phyloP scores from a whole-genome alignment of 2,113 vertebrate species.

The Onychorhynchus coronatus region DNA sequence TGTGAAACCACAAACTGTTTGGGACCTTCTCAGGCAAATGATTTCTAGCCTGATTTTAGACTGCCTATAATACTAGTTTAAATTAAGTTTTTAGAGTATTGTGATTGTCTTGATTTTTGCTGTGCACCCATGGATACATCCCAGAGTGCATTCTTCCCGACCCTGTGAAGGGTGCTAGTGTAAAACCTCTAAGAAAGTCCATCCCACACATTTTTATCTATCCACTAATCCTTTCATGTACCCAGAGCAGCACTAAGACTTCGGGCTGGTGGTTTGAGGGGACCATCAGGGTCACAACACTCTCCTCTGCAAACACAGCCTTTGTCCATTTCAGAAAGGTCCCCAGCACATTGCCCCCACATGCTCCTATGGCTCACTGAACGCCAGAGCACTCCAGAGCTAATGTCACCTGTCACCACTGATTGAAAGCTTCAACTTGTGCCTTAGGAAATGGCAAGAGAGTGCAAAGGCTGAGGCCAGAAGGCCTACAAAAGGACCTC shows the following conservation, averaged over 20 bases:
- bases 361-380: background rate
- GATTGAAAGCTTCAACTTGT: background rate
- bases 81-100: background rate
- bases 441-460: background rate
- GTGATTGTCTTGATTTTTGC: background rate
- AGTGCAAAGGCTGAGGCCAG: slow-evolving; percentile 1
- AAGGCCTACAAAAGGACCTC: background rate
- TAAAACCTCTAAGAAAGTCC: background rate
- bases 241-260: background rate
- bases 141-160: background rate
- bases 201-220: background rate
- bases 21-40: background rate
- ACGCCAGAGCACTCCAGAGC: rapidly evolving
- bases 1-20: slow-evolving; percentile 5
- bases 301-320: background rate
- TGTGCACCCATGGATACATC: background rate
- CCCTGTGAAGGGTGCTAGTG: background rate
- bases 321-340: background rate
- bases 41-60: background rate
- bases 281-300: background rate
- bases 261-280: background rate
- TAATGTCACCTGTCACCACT: background rate
- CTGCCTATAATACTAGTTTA: background rate
- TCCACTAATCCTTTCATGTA: background rate
- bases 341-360: background rate